Percentiles rank a stretch among this genome's conserved stretches.
These are phyloP conservation scores for Irena cyanogastra DNA, from an alignment of 2,113 vertebrate genomes.

Conservation along the genomic window DNA sequence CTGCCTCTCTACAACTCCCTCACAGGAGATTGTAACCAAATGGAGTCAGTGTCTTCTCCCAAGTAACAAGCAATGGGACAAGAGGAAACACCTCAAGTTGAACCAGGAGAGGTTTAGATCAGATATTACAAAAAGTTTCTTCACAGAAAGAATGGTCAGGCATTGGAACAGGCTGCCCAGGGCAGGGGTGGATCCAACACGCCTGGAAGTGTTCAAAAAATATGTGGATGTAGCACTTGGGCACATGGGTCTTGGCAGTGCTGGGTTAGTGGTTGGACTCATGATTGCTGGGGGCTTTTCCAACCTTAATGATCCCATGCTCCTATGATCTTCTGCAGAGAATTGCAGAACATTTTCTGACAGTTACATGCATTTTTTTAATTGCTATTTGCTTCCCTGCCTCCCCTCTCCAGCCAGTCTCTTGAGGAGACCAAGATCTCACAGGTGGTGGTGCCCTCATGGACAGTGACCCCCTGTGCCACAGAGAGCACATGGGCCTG, in stretches of 20 bases:
- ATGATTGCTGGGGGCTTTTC: background rate
- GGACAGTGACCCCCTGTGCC: background rate
- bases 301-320: background rate
- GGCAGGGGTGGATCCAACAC: background rate
- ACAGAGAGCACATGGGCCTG: rapidly evolving
- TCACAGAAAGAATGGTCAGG: background rate
- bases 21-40: background rate
- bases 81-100: background rate
- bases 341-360: background rate
- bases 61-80: background rate
- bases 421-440: background rate
- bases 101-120: background rate
- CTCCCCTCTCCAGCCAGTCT: background rate
- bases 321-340: background rate
- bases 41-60: background rate
- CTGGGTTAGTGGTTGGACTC: background rate
- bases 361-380: background rate
- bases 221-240: background rate
- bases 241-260: background rate
- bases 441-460: background rate
- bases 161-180: background rate
- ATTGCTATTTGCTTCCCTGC: background rate
- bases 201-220: background rate
- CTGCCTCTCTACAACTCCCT: background rate
- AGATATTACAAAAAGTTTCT: background rate